Evolutionary conservation across 2,888 invertebrate species (phyloP).

Genomic region (Philaethria dido): DNA sequence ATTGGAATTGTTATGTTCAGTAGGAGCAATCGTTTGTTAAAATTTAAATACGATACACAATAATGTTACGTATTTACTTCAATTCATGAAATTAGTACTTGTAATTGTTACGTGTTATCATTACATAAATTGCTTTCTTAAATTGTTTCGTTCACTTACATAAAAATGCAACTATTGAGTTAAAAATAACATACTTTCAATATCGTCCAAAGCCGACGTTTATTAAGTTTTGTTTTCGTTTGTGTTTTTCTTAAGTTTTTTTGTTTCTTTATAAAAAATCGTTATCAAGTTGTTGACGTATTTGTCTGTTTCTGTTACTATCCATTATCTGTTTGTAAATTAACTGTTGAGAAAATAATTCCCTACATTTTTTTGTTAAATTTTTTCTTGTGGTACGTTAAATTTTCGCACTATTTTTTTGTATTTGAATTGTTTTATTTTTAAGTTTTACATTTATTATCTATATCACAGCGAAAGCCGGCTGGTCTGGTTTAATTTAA

Average conservation of each 20-base stretch:
- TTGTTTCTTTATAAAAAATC: slow-evolving; percentile 6
- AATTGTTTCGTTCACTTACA: not conserved
- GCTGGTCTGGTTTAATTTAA: slow-evolving; percentile 41
- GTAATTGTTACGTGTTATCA: not conserved
- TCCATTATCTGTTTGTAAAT: not conserved
- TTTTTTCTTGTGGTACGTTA: not conserved
- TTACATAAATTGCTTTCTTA: not conserved
- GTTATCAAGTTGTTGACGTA: slow-evolving; percentile 15
- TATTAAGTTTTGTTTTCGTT: slow-evolving; percentile 24
- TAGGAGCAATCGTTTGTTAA: not conserved
- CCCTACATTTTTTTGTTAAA: not conserved
- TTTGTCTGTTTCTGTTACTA: not conserved
- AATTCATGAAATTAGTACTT: no score
- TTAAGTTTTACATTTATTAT: slow-evolving; percentile 21
- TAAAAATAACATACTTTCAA: not conserved
- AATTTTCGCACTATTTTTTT: not conserved
- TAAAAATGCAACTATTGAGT: not conserved
- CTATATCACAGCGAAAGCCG: slow-evolving; percentile 24
- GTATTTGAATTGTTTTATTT: not conserved
- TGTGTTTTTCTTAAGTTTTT: not conserved
- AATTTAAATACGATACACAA: not conserved
- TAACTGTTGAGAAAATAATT: not conserved
- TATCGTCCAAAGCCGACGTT: not conserved
- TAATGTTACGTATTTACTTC: not conserved
- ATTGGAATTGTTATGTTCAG: slow-evolving; percentile 16